Base-by-base conservation (phyloP, 2,113 vertebrate species). In the Copsychus sechellarum region DNA sequence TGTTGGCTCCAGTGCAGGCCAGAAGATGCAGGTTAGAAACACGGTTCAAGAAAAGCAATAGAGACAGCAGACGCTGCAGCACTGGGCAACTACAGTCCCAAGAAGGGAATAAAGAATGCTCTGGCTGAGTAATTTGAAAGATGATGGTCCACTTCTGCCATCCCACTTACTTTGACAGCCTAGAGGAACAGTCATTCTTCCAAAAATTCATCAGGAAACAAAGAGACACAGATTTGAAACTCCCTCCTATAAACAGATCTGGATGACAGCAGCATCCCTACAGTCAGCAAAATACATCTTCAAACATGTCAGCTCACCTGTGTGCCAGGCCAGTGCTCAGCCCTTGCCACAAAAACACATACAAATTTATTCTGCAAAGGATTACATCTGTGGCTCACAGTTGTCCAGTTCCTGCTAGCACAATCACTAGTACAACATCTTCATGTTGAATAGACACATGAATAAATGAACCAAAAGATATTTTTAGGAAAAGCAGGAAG, bases 281-380 rank as follows among this genome's bases (percentile, higher is more conserved):
- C 16, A 38, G 33, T 47, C 66, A 60, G 26, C 40, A 47, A 54
- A 50, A 58, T 3, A 3, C 0, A 9, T 38, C 34, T 70, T 58
- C 22, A 51, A 34, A 23, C 5, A 4, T 3, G 8, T 21, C 23
- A 36, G 22, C 51, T 78, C 56, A 6, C 9, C 1, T 0, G 3
- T 6, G 20, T 31, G 25, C 48, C 57, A 29, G 45, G 16, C 24
- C 57, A 72, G 45, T 6, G 23, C 24, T 77, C 29, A 36, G 47
- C 47, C 48, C 34, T 40, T 40, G 34, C 43, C 1, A 3, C 29
- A 56, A 14, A 58, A 83, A 57, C 26, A 18, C 6, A 5, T 12
- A 26, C n/a, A 40, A 38, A 42, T 33, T 24, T 38, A 5, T 25
- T 58, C 78, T 71, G 40, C 3, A 14, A 67, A 71, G 33, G 48